Evolutionary conservation across 2,888 invertebrate genomes (phyloP).

Genomic region (Brassicogethes aeneus): DNA sequence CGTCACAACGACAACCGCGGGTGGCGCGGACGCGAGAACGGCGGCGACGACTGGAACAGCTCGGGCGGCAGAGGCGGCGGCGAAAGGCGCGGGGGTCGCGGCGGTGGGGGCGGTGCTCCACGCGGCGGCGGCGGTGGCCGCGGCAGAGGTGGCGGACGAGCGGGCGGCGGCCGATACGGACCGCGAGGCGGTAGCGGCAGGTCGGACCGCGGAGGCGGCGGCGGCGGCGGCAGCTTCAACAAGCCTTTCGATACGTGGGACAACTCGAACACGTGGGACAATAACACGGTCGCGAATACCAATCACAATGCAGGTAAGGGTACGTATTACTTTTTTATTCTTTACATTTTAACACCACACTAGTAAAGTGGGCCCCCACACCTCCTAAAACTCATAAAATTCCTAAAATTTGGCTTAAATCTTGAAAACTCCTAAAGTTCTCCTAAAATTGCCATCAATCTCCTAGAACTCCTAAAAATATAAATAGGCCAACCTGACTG

Average conservation of each 20-base stretch:
- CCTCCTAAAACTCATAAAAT: too few relatives aligned
- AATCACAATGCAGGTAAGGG: constrained; percentile 33
- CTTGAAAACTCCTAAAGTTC: too few relatives aligned
- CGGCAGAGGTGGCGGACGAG: constrained; percentile 32
- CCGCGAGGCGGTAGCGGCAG: constrained; percentile 42
- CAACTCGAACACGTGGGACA: constrained; percentile 41
- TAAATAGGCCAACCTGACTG: too few relatives aligned
- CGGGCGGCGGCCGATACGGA: constrained; percentile 37
- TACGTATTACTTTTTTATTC: too few relatives aligned
- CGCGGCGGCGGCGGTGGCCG: constrained; percentile 43
- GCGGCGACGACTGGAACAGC: constrained; percentile 34
- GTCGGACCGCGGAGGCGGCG: constrained; percentile 37
- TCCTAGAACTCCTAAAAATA: too few relatives aligned
- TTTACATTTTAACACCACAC: too few relatives aligned
- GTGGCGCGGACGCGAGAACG: constrained; percentile 35
- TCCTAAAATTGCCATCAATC: too few relatives aligned
- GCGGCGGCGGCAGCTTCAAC: constrained; percentile 25
- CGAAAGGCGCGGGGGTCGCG: constrained; percentile 47
- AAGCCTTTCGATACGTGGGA: constrained; percentile 50
- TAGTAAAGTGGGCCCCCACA: too few relatives aligned
- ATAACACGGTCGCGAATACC: constrained; percentile 23
- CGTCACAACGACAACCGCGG: constrained; percentile 41
- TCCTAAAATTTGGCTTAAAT: too few relatives aligned
- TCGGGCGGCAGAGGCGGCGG: constrained; percentile 37
- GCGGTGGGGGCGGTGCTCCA: constrained; percentile 20